These are phyloP conservation scores for Drosophila orosa DNA, from an alignment of 1,140 invertebrate genomes.

Conservation along the genomic window DNA sequence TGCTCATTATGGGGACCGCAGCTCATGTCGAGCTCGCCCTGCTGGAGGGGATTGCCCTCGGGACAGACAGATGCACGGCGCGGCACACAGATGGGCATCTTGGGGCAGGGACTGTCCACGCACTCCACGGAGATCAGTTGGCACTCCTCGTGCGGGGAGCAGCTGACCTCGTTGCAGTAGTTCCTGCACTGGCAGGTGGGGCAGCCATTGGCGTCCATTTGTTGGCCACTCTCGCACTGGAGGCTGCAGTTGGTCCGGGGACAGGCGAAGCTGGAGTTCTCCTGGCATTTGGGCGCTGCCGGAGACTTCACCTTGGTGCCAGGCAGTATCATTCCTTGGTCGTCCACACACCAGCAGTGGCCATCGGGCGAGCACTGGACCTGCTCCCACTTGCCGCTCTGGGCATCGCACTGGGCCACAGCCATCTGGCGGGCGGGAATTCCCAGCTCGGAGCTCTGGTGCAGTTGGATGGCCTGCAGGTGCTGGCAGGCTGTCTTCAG, in stretches of 20 bases:
- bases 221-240: slow-evolving; percentile 88
- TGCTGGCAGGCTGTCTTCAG: slow-evolving; percentile 92
- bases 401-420: slow-evolving; percentile 90
- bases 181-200: slow-evolving; percentile 91
- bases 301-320: slow-evolving; percentile 85
- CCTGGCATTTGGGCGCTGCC: slow-evolving; percentile 78
- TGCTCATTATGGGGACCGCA: slow-evolving; percentile 89
- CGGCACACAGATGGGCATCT: slow-evolving; percentile 91
- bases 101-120: slow-evolving; percentile 87
- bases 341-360: slow-evolving; percentile 96
- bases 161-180: slow-evolving; percentile 90
- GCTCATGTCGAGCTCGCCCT: slow-evolving; percentile 86
- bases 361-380: slow-evolving; percentile 91
- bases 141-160: slow-evolving; percentile 89
- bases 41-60: slow-evolving; percentile 87
- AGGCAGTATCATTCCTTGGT: slow-evolving; percentile 91
- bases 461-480: slow-evolving; percentile 87
- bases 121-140: slow-evolving; percentile 85
- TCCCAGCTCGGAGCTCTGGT: slow-evolving; percentile 90
- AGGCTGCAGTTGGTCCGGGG: slow-evolving; percentile 86
- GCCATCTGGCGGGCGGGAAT: slow-evolving; percentile 90
- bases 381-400: slow-evolving; percentile 90
- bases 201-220: slow-evolving; percentile 89
- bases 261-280: slow-evolving; percentile 86
- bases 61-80: slow-evolving; percentile 90